Base-by-base conservation (phyloP, 2,888 invertebrate genomes). In the Stenodema calcarata region DNA sequence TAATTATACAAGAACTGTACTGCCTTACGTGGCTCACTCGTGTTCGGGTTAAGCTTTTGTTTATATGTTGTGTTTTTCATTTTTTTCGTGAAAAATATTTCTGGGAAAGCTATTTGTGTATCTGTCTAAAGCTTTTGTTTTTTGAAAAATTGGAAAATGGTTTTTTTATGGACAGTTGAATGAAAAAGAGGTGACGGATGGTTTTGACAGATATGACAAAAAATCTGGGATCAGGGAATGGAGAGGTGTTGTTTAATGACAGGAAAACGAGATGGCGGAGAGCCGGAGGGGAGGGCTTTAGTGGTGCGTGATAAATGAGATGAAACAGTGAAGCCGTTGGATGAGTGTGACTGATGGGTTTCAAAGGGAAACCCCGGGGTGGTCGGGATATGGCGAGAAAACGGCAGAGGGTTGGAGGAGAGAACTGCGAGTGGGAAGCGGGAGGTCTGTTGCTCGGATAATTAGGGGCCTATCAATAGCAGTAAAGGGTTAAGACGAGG, bases 391-490 rank as follows among this genome's bases (percentile, higher is more conserved):
- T 7, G 76, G 35, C 28, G 76, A 41, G 18, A 18, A 18, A 35
- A 41, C 41, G 41, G 76, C 2, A 16, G 76, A 3, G 73, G 35
- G 23, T 4, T 4, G 73, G 73, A 16, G 73, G 35, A 16, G 73
- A 16, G 73, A n/a, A n/a, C n/a, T n/a, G 73, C 7, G 2, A 35
- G 35, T 9, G 6, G 73, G 75, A 18, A 18, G 14, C 35, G 30
- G 23, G 3, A 62, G 62, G 18, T 30, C 73, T 73, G 73, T 73
- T 73, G 73, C 69, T 82, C 62, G 69, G 70, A 73, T 81, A 41
- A 62, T 73, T 75, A 82, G 62, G 50, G 75, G 35, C 78, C 78
- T 82, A 83, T 83, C 87, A 75, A 75, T 87, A 76, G 87, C 87
- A 78, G 42, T 42, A 44, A 78, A 78, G 44, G 78, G 28, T 81